These are phyloP conservation scores for Xylocopa sonorina DNA, from an alignment of 1,140 invertebrate species.

Conservation along the genomic window DNA sequence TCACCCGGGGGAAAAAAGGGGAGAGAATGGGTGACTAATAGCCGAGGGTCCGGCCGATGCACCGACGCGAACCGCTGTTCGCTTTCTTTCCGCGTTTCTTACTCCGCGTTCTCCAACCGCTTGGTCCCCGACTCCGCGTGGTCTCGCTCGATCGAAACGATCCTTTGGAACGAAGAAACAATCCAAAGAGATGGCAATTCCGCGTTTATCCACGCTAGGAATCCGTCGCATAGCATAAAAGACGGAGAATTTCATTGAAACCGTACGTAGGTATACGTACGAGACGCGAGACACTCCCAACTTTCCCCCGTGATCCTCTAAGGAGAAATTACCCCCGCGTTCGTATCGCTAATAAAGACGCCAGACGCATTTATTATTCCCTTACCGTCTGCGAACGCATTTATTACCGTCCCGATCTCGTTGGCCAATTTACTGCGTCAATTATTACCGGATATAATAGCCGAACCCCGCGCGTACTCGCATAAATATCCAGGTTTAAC, in stretches of 20 bases:
- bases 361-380: constrained; percentile 14
- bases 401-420: not conserved
- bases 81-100: constrained; percentile 61
- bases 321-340: not conserved
- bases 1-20: constrained; percentile 17
- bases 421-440: not conserved
- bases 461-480: not conserved
- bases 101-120: not conserved
- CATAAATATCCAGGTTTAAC: constrained; percentile 19
- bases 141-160: constrained; percentile 2
- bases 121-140: not conserved
- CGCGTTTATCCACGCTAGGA: too few relatives aligned
- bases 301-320: not conserved
- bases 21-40: constrained; percentile 69
- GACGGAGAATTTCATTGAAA: not conserved
- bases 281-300: not conserved
- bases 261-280: not conserved
- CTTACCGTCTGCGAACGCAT: constrained; percentile 4
- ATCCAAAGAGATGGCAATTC: not conserved
- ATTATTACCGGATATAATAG: not conserved
- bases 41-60: constrained; percentile 60
- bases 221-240: not conserved
- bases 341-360: constrained; percentile 1
- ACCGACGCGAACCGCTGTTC: constrained; percentile 60
- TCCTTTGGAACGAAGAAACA: not conserved